Base-by-base conservation (phyloP, 2,888 invertebrate species). In the Nemapogon koenigi region DNA sequence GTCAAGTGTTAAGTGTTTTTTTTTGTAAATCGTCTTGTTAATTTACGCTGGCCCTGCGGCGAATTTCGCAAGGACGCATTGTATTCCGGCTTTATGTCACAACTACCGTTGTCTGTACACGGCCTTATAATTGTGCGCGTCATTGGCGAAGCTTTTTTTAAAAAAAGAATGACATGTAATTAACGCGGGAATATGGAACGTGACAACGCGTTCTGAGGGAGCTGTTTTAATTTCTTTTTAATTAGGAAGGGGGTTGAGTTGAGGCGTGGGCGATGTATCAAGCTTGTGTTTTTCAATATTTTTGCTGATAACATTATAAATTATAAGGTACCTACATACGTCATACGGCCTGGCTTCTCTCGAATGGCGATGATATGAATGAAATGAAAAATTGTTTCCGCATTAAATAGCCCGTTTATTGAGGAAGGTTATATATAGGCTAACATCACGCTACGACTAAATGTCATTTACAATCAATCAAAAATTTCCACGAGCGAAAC, bases 11-110 rank as follows among this genome's bases (percentile, higher is more conserved):
- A n/a, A n/a, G n/a, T n/a, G n/a, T n/a, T n/a, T n/a, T n/a, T n/a
- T n/a, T n/a, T n/a, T n/a, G n/a, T 76, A 80, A 78, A 80, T 80
- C 78, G 75, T 76, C 78, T 80, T 79, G 79, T 80, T 80, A 79
- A 80, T 79, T 78, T 78, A 36, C 62, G 56, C 63, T 59, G 58
- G 63, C 60, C 79, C 76, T 70, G 80, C 79, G 79, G 80, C 80
- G 65, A 76, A 76, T 75, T 78, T 76, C 57, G 66, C 66, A 75
- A 79, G 78, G 73, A 78, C 67, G 71, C 65, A 78, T 76, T 80
- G 79, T 78, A 71, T 72, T 54, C 58, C 59, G 73, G 73, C 79
- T 76, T 78, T 75, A 76, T 73, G 72, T 69, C 72, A 66, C 71
- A 65, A 72, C 73, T 75, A 66, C 67, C 64, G 71, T 76, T 75